Conservation (phyloP, 2,888 invertebrate genomes). For the Scaptomyza polygonia region DNA sequence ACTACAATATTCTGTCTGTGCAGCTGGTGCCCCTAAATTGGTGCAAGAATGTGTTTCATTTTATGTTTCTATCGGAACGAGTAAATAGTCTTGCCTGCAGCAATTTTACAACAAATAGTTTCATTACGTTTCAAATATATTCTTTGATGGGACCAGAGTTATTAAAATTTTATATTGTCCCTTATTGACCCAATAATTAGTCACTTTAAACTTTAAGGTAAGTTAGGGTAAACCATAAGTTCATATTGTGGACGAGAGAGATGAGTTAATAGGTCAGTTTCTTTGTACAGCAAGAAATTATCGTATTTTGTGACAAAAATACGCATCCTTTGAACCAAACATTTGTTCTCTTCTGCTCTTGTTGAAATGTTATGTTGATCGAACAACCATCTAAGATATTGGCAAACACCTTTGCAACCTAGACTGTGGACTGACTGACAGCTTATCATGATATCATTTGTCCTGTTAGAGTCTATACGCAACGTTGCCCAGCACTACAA, state of each 20-base stretch:
- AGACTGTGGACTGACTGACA: background rate
- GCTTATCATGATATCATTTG: background rate
- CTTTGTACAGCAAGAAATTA: background rate
- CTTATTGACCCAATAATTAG: background rate
- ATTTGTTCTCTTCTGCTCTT: background rate
- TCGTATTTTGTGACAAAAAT: background rate
- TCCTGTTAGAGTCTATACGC: slow-evolving; percentile 1
- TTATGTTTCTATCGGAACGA: slow-evolving; percentile 2
- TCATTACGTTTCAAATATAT: slow-evolving; percentile 8
- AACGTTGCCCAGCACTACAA: slow-evolving; percentile 1
- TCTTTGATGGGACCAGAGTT: slow-evolving; percentile 11
- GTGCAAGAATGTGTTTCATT: background rate
- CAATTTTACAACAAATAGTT: slow-evolving; percentile 34
- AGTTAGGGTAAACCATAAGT: no score
- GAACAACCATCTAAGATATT: background rate
- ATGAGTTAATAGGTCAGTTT: no score
- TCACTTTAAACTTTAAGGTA: background rate
- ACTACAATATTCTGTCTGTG: slow-evolving; percentile 31
- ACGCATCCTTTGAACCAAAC: background rate
- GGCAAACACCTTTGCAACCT: background rate
- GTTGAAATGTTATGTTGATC: no score
- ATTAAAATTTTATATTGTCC: slow-evolving; percentile 13
- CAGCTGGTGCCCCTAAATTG: slow-evolving; percentile 6
- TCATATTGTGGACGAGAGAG: no score
- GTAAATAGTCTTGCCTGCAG: slow-evolving; percentile 28